A percentile compares a stretch with the other conserved stretches of the same genome.
phyloP scores from a whole-genome alignment of 1,140 invertebrate species.

The Drosophila athabasca region DNA sequence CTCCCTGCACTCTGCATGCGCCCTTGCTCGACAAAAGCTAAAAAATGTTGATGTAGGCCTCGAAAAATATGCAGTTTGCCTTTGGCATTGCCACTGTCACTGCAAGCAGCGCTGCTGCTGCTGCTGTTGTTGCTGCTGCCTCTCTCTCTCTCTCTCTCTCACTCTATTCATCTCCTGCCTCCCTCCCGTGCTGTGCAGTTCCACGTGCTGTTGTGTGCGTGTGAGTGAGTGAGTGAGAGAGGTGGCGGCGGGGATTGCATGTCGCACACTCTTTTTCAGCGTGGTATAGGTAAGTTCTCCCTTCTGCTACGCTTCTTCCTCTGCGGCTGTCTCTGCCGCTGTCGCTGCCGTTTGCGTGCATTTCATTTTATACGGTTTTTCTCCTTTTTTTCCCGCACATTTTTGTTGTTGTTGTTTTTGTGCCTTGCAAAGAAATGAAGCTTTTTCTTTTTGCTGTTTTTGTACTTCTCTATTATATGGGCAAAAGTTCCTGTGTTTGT shows the following conservation, averaged over 20 bases:
- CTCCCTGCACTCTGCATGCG: slow-evolving; percentile 31
- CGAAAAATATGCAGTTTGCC: slow-evolving; percentile 78
- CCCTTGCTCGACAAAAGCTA: slow-evolving; percentile 59
- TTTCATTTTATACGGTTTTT: slow-evolving; percentile 5
- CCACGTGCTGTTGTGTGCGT: slow-evolving; percentile 7
- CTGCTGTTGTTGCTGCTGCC: background rate
- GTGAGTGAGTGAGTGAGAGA: slow-evolving; percentile 9
- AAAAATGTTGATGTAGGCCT: slow-evolving; percentile 81
- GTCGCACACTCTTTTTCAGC: slow-evolving; percentile 64
- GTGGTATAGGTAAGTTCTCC: slow-evolving; percentile 81
- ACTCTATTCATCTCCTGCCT: background rate
- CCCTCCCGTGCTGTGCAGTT: slow-evolving; percentile 29
- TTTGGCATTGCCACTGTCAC: slow-evolving; percentile 81
- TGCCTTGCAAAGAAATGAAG: slow-evolving; percentile 67
- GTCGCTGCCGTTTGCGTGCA: slow-evolving; percentile 25
- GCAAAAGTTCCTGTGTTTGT: slow-evolving; percentile 40
- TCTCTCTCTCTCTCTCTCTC: background rate
- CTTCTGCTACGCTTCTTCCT: slow-evolving; percentile 44
- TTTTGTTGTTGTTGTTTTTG: slow-evolving; percentile 52
- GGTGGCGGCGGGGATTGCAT: slow-evolving; percentile 54
- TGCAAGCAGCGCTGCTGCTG: slow-evolving; percentile 63
- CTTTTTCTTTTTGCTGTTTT: slow-evolving; percentile 61
- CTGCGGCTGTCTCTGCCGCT: background rate
- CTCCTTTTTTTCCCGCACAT: slow-evolving; percentile 46
- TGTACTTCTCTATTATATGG: slow-evolving; percentile 44